Percentiles rank a stretch among this genome's conserved stretches.
Conservation (phyloP, 2,888 invertebrate species). For the Prenolepis imparis region DNA sequence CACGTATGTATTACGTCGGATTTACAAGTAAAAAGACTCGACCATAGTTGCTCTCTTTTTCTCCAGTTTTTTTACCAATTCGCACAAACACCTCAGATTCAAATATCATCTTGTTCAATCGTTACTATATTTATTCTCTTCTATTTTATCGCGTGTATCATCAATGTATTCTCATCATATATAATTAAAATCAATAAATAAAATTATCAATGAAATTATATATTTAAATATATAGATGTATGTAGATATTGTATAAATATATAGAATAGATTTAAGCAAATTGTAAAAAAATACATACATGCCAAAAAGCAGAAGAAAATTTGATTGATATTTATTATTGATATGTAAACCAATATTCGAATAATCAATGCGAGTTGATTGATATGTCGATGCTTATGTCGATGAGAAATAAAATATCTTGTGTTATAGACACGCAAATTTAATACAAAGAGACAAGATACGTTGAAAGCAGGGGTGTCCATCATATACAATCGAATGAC, state of each 20-base stretch:
- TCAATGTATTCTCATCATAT: not conserved
- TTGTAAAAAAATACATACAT: not conserved
- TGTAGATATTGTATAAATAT: not conserved
- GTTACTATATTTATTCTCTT: not conserved
- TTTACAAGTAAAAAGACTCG: constrained; percentile 41
- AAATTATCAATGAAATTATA: not conserved
- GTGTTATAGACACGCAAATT: not conserved
- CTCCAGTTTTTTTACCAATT: not conserved
- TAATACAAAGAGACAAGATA: constrained; percentile 27
- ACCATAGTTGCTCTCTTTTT: constrained; percentile 26
- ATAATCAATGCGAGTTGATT: not conserved
- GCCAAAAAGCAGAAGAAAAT: not conserved
- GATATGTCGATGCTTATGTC: not conserved
- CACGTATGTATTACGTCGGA: constrained; percentile 8
- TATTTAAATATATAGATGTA: not conserved
- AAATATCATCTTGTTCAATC: not conserved
- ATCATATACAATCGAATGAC: constrained; percentile 35
- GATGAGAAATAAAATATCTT: not conserved
- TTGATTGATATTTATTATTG: constrained; percentile 4
- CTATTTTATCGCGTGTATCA: not conserved
- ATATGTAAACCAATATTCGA: not conserved
- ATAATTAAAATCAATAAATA: not conserved
- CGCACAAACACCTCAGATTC: not conserved
- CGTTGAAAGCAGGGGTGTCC: constrained; percentile 36
- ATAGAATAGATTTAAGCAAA: not conserved